Base-by-base conservation (phyloP, 2,113 vertebrate genomes). In the Holacanthus passer region DNA sequence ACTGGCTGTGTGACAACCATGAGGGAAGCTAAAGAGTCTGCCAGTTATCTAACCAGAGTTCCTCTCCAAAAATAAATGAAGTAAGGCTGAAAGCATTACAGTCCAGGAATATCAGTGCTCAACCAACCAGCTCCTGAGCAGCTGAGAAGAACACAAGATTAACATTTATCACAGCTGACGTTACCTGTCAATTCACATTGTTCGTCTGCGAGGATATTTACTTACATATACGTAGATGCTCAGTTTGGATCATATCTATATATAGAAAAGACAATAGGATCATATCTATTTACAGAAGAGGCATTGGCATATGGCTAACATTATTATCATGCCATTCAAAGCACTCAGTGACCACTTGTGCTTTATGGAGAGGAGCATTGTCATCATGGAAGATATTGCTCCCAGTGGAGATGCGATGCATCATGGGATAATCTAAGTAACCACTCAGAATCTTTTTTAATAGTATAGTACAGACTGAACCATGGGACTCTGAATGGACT, bases 311-410 rank as follows among this genome's bases (percentile, higher is more conserved):
- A 90, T 74, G 77, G 85, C 88, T 94, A 92, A 93, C 88, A 85
- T 89, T 69, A 90, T 92, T 91, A 91, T 85, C 75, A 73, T 90
- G 89, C 89, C 90, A 91, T 92, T 91, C 79, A 91, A 89, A 86
- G 92, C 91, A 89, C 89, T 91, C 90, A 88, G 85, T 91, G 92
- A 92, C 91, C 88, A 90, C 91, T 92, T 89, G 84, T 91, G 86
- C 83, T 88, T 89, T 84, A 84, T 89, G 77, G 77, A 86, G 87
- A 90, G 82, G 48, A 82, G 84, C 89, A 87, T 88, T 91, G 91
- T 94, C 93, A 92, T 94, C 89, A 83, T 82, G 84, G 84, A 84
- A 84, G 87, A 78, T 85, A 88, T 87, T 87, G 87, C 75, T 89
- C 89, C 88, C 80, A 58, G 79, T 83, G 88, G 88, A 82, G 79